These are phyloP conservation scores for Meandrusa payeni DNA, from an alignment of 2,888 invertebrate genomes.

Conservation along the genomic window DNA sequence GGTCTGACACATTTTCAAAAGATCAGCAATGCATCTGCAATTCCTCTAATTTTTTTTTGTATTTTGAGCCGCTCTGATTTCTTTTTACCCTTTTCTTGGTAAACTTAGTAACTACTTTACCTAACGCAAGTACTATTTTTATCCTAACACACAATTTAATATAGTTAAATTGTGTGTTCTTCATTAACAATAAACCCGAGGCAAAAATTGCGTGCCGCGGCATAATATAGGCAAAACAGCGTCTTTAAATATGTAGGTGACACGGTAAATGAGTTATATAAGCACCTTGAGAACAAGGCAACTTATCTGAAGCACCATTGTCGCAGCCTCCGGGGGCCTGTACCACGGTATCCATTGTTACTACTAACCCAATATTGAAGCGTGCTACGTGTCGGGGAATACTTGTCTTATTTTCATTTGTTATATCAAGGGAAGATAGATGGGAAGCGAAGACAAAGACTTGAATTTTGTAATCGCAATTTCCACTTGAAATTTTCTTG, in stretches of 20 bases:
- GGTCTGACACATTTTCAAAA: too few relatives aligned
- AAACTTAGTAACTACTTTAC: too few relatives aligned
- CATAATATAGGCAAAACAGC: conserved; percentile 5
- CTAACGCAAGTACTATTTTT: too few relatives aligned
- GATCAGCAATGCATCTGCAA: too few relatives aligned
- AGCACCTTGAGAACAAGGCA: conserved; percentile 32
- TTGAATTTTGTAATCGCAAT: conserved; percentile 16
- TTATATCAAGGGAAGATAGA: conserved; percentile 15
- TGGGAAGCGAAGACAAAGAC: conserved; percentile 14
- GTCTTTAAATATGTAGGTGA: conserved; percentile 28
- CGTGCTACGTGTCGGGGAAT: conserved; percentile 14
- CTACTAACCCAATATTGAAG: conserved; percentile 21
- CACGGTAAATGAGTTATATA: conserved; percentile 30
- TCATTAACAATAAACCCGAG: conserved; percentile 8
- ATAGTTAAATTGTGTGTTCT: neutral
- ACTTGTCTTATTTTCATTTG: conserved; percentile 14
- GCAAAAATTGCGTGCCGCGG: conserved; percentile 3
- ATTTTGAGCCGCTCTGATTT: too few relatives aligned
- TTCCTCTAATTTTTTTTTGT: too few relatives aligned
- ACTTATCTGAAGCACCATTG: conserved; percentile 27
- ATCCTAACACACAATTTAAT: too few relatives aligned
- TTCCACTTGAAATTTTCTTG: conserved; percentile 8
- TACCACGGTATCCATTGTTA: conserved; percentile 24
- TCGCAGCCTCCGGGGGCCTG: conserved; percentile 18
- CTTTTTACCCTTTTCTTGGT: too few relatives aligned